Evolutionary conservation across 2,113 vertebrate genomes (phyloP), one percentile per base, ranked within the genome.

Genomic region (Chrysemys picta): DNA sequence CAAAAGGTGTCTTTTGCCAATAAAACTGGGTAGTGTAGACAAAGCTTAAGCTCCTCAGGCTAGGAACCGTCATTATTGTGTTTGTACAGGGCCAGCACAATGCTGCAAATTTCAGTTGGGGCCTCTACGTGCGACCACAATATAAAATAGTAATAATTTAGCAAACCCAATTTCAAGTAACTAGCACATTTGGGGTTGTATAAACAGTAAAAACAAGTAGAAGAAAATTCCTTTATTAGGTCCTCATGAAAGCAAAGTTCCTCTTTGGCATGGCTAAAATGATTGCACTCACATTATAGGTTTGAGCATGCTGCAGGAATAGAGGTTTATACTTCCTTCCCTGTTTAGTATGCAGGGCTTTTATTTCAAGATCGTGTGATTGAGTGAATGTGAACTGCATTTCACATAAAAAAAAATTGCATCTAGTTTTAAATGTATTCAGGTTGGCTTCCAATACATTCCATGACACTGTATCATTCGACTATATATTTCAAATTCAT

Each of bases 401-500:
- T 96, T 91, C 79, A 62, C 88, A 89, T 2, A 54, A 95, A 78
- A 50, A 75, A 38, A 90, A 89, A 69, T 81, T 90, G 19, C 75
- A 59, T 29, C 86, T 21, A 29, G 11, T 1, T 38, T 85, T 47
- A 82, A 93, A 85, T 57, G 24, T 57, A 52, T 91, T 88, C 65
- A 85, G 87, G 72, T 8, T 69, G 89, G 89, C 80, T 62, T 75
- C 89, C 49, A 72, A 75, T 2, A 56, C 65, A 53, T 89, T 52
- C 95, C 21, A 69, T 84, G 69, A 96, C 93, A 94, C 94, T 95
- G 93, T 88, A 38, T 85, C 88, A 17, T 38, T 79, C 11, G 0
- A 80, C 93, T 94, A 69, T 27, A 79, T 88, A 89, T 94, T 90
- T 90, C 24, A 11, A 95, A 94, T 84, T 95, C 94, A 96, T 91